Conservation (phyloP, 1,140 invertebrate species). For the Drosophila guanche region DNA sequence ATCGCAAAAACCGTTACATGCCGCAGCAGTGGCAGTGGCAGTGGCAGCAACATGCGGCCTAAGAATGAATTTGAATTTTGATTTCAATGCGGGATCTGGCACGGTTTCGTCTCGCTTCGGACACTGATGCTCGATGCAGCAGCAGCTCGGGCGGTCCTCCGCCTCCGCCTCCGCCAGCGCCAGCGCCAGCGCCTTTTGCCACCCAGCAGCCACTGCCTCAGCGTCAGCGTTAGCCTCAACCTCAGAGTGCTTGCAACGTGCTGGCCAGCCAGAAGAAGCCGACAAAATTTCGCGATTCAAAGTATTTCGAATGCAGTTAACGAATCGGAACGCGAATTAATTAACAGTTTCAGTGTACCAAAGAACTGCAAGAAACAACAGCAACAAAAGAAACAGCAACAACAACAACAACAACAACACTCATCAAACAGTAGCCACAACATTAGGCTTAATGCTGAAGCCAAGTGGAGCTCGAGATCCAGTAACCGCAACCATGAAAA, state of each 20-base stretch:
- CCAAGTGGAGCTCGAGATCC: slow-evolving; percentile 24
- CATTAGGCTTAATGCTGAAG: slow-evolving; percentile 40
- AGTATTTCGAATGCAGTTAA: slow-evolving; percentile 77
- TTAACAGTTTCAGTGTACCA: slow-evolving; percentile 80
- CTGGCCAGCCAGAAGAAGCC: slow-evolving; percentile 39
- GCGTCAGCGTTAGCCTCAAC: slow-evolving; percentile 4
- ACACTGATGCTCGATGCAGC: slow-evolving; percentile 53
- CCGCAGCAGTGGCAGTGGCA: slow-evolving; percentile 18
- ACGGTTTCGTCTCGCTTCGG: slow-evolving; percentile 33
- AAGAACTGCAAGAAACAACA: slow-evolving; percentile 63
- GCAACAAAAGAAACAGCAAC: slow-evolving; percentile 24
- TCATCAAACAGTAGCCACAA: slow-evolving; percentile 44
- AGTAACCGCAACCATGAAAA: slow-evolving; percentile 75
- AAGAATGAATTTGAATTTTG: slow-evolving; percentile 64
- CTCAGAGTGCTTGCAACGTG: slow-evolving; percentile 40
- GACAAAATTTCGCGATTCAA: slow-evolving; percentile 77
- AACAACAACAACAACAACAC: slow-evolving; percentile 18
- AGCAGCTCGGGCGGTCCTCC: slow-evolving; percentile 31
- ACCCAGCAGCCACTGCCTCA: background rate
- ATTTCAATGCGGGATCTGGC: slow-evolving; percentile 33
- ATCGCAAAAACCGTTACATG: slow-evolving; percentile 50
- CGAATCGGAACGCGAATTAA: slow-evolving; percentile 81
- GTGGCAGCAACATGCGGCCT: slow-evolving; percentile 50
- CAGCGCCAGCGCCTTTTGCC: background rate
- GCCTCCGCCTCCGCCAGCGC: slow-evolving; percentile 22